Evolutionary conservation across 2,113 vertebrate genomes (phyloP).

Genomic region (Hippocampus abdominalis): DNA sequence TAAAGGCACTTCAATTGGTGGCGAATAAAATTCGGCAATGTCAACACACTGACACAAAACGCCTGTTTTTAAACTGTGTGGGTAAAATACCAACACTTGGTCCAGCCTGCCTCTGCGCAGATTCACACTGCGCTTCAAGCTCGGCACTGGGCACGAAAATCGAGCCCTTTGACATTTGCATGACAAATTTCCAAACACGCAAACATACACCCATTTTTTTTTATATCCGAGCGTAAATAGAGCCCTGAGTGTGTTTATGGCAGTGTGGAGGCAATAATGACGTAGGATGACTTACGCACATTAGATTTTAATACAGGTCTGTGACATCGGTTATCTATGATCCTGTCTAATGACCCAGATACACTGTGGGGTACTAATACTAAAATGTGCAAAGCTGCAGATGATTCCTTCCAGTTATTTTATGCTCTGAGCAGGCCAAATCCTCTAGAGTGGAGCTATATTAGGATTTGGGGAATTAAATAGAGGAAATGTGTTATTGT

Average conservation of each 20-base stretch:
- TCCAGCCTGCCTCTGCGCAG: no score
- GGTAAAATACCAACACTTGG: no score
- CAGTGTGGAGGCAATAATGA: slow-evolving; percentile 17
- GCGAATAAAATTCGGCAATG: no score
- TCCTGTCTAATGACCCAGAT: slow-evolving; percentile 44
- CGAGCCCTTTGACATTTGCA: no score
- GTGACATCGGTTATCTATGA: not conserved
- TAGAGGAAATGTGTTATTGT: not conserved
- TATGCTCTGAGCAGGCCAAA: slow-evolving; percentile 52
- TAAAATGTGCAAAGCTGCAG: slow-evolving; percentile 51
- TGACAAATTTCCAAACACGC: no score
- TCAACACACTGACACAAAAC: no score
- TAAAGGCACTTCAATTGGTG: no score
- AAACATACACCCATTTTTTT: no score
- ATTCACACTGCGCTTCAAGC: no score
- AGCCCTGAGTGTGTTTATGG: slow-evolving; percentile 17
- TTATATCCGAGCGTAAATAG: no score
- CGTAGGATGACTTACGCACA: not conserved
- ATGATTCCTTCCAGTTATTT: slow-evolving; percentile 48
- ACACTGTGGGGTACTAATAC: slow-evolving; percentile 41
- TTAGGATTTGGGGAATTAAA: not conserved
- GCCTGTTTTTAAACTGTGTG: no score
- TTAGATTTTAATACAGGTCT: not conserved
- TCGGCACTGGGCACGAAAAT: no score
- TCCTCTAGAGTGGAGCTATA: slow-evolving; percentile 39